Base-by-base conservation (phyloP, 2,113 vertebrate genomes). In the Rhabdomys dilectus region DNA sequence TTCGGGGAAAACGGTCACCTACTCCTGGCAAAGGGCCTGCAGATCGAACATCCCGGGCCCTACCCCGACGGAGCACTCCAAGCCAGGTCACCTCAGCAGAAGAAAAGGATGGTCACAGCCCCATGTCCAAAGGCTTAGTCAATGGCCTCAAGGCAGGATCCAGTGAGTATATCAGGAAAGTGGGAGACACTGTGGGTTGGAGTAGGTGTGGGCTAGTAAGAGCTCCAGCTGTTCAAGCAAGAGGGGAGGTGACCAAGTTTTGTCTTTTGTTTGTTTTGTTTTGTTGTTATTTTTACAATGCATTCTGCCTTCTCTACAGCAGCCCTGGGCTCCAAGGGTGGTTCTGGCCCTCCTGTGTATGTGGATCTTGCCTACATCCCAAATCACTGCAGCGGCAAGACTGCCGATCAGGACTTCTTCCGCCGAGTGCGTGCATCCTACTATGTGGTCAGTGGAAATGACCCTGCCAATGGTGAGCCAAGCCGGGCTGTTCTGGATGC, bases 371-470 rank as follows among this genome's bases (percentile, higher is more conserved):
- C 99, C 76, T 99, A 99, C 97, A 99, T 99, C 98, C 99, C 99
- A 68, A 99, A 99, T 98, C 99, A 99, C 87, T 99, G 99, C 98
- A 99, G 99, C 58, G 99, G 99, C 90, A 99, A 99, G 98, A 99
- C 99, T 89, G 99, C 99, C 17, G 99, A 99, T 94, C 99, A 99
- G 7, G 99, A 99, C 98, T 99, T 99, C 98, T 99, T 99, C 98
- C 99, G 99, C 94, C 99, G 99, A 11, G 98, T 99, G 68, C 99
- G 99, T 80, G 99, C 99, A 0, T 99, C 99, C 0, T 99, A 99
- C 60, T 99, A 99, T 6, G 99, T 99, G 91, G 99, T 99, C 96
- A 99, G 99, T 86, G 99, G 99, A 56, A 99, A 99, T 0, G 99
- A 99, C 56, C 97, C 99, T 10, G 98, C 98, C 92, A 99, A 99